A percentile compares a stretch with the other conserved stretches of the same genome.
Evolutionary conservation across 2,113 vertebrate genomes (phyloP).

Genomic region (Siniperca chuatsi): DNA sequence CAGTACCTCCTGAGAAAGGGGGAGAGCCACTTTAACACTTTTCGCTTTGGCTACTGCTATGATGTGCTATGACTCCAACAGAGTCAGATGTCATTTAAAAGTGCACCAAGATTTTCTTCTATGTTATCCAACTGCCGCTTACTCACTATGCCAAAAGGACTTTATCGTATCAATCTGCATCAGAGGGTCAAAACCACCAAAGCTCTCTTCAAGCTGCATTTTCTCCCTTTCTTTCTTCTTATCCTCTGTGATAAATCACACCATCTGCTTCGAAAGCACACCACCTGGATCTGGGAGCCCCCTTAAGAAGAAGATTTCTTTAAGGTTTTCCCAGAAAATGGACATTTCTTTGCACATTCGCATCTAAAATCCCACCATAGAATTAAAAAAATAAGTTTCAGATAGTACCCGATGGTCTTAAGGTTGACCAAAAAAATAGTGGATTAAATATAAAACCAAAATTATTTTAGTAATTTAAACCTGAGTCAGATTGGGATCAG

Average conservation of each 20-base stretch:
- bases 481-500: conserved; percentile 32
- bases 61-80: background rate
- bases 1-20: background rate
- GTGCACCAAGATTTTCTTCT: background rate
- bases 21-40: background rate
- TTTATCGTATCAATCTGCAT: conserved; percentile 12
- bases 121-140: background rate
- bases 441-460: background rate
- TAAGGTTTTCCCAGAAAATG: background rate
- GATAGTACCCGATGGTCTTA: background rate
- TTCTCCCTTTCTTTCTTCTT: background rate
- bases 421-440: background rate
- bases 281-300: background rate
- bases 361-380: background rate
- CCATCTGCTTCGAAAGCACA: conserved; percentile 16
- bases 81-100: conserved; percentile 4
- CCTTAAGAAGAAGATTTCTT: conserved; percentile 3
- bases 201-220: conserved; percentile 1
- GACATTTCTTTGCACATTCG: background rate
- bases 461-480: conserved; percentile 17
- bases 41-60: background rate
- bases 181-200: conserved; percentile 8
- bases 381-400: background rate
- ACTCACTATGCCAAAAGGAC: background rate
- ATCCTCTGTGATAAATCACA: conserved; percentile 25